Conservation (phyloP, 2,888 invertebrate genomes). For the Axea sp. region DNA sequence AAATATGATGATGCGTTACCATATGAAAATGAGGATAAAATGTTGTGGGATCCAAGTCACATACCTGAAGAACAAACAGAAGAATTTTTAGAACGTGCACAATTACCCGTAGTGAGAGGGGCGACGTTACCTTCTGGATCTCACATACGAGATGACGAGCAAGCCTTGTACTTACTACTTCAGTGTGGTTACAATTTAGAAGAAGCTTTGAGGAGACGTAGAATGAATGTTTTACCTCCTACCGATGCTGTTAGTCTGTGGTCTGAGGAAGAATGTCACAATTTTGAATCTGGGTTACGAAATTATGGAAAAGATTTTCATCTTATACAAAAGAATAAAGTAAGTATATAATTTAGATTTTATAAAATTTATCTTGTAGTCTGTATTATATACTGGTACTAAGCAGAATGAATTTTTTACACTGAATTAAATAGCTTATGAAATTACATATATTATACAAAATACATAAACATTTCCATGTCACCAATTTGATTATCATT, state of each 20-base stretch:
- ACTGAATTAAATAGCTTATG: neutral
- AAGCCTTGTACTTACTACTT: slow-evolving; percentile 92
- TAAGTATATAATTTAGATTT: slow-evolving; percentile 70
- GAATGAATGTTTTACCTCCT: slow-evolving; percentile 86
- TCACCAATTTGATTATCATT: too few relatives aligned
- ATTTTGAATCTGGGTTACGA: slow-evolving; percentile 97
- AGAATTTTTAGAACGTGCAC: slow-evolving; percentile 86
- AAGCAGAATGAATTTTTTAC: too few relatives aligned
- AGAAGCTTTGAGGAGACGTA: slow-evolving; percentile 91
- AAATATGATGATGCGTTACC: slow-evolving; percentile 96
- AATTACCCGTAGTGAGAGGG: slow-evolving; percentile 75
- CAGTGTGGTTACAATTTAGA: slow-evolving; percentile 98
- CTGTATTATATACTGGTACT: too few relatives aligned
- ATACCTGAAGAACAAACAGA: slow-evolving; percentile 87
- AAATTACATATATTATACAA: too few relatives aligned
- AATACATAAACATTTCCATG: too few relatives aligned
- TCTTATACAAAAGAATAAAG: slow-evolving; percentile 95
- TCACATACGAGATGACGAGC: slow-evolving; percentile 92
- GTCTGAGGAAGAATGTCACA: slow-evolving; percentile 98
- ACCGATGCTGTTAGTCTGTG: slow-evolving; percentile 91
- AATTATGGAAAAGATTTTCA: slow-evolving; percentile 98
- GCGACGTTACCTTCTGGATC: slow-evolving; percentile 85
- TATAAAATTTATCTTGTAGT: too few relatives aligned
- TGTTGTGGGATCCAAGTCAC: slow-evolving; percentile 94
- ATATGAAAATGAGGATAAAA: slow-evolving; percentile 96